Evolutionary conservation across 2,797 vertebrate genomes (phyloP).

Genomic region (Yasuhikotakia modesta): DNA sequence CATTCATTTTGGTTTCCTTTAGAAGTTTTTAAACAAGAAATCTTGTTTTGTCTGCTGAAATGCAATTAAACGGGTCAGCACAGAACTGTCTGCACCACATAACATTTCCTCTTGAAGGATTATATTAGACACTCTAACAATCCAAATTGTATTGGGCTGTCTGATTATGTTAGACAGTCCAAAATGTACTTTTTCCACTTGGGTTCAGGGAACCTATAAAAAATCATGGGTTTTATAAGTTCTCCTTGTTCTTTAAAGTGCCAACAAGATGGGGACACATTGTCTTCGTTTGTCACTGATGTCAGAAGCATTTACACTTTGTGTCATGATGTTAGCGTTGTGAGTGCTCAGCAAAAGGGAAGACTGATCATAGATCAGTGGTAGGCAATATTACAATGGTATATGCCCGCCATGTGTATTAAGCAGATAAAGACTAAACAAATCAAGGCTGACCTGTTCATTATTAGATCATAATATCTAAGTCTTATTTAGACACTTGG

Average conservation of each 20-base stretch:
- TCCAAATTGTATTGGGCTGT: constrained; percentile 3
- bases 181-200: constrained; percentile 10
- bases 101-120: constrained; percentile 8
- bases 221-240: constrained; percentile 21
- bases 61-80: constrained; percentile 1
- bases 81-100: constrained; percentile 1
- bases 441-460: not conserved
- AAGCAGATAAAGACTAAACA: not conserved
- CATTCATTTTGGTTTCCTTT: not conserved
- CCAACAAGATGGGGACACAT: constrained; percentile 7
- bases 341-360: not conserved
- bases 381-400: not conserved
- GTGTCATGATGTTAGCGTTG: not conserved
- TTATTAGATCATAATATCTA: not conserved
- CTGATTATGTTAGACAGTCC: constrained; percentile 1
- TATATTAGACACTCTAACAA: constrained; percentile 1
- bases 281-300: constrained; percentile 24
- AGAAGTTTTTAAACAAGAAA: constrained; percentile 1
- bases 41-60: constrained; percentile 30
- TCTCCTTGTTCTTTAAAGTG: constrained; percentile 29
- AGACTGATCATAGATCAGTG: not conserved
- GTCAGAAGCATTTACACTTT: constrained; percentile 17
- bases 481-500: too few relatives aligned
- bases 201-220: constrained; percentile 16
- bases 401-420: not conserved